Base-by-base conservation (phyloP, 1,140 invertebrate genomes). In the Galleria mellonella region DNA sequence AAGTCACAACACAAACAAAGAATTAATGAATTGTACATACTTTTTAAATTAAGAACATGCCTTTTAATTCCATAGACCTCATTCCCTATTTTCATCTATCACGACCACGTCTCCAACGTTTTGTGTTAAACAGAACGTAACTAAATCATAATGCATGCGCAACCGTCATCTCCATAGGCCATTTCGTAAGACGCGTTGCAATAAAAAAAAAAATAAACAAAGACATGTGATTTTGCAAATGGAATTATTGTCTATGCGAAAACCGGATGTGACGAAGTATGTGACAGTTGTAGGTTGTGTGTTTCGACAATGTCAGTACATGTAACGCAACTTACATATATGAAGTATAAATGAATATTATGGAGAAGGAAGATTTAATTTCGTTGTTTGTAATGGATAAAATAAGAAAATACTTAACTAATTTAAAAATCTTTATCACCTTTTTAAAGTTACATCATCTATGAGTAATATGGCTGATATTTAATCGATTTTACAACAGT, bases 61-160 rank as follows among this genome's bases (percentile, higher is more conserved):
- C 40, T 43, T 43, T 9, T 28, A 15, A 37, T 9, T 15, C 9
- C 13, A 37, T n/a, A 17, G 14, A 23, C 17, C 17, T 23, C 17
- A 23, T 23, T 3, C 17, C 17, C 17, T 23, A 23, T 23, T 23
- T 23, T 23, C 6, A 23, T 23, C 11, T 15, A 35, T 44, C 48
- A 52, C 45, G 32, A 42, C 27, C 29, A 7, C 12, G 36, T 30
- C 43, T 42, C 36, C 14, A 17, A 6, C 12, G 36, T 30, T 46
- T 42, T 40, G 48, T 43, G 51, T 42, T 43, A 51, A 59, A 48
- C 51, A 59, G 56, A 55, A 55, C 56, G 56, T 44, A 42, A 50
- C 45, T 44, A 44, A 31, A 48, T 43, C 35, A 37, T 37, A 37
- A 37, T 37, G 35, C 48, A 54, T 47, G 43, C 32, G 32, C 43